Percentiles rank a stretch among this genome's conserved stretches.
Conservation (phyloP, 1,140 invertebrate species). For the Zaprionus capensis region DNA sequence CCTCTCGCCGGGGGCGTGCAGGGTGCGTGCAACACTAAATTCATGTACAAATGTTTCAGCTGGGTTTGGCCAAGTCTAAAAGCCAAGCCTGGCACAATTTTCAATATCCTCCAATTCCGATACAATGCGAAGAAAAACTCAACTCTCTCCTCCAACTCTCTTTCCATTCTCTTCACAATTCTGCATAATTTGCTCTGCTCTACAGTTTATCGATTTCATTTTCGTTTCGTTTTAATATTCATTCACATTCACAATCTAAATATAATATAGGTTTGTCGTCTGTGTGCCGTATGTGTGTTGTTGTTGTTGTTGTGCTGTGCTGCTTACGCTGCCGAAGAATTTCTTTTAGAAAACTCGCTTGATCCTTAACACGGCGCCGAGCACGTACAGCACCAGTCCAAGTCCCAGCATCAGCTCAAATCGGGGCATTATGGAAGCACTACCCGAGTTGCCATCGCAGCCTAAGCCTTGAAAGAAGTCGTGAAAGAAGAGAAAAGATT, state of each 20-base stretch:
- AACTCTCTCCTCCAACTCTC: constrained; percentile 1
- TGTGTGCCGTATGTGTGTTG: constrained; percentile 23
- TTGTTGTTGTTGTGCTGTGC: neutral
- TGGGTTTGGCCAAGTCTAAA: constrained; percentile 50
- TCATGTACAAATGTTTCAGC: constrained; percentile 75
- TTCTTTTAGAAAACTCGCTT: constrained; percentile 77
- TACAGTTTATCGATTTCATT: constrained; percentile 29
- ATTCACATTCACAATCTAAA: constrained; percentile 47
- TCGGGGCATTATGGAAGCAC: constrained; percentile 66
- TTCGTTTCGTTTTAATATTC: constrained; percentile 29
- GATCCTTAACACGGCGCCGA: constrained; percentile 46
- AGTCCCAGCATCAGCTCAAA: constrained; percentile 52
- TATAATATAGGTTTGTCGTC: constrained; percentile 58
- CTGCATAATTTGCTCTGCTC: constrained; percentile 36
- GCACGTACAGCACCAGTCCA: constrained; percentile 56
- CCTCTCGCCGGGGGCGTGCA: constrained; percentile 29
- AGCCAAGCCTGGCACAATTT: constrained; percentile 46
- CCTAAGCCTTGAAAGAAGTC: constrained; percentile 47
- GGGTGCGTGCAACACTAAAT: constrained; percentile 68
- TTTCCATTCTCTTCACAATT: constrained; percentile 18
- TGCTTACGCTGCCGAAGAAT: constrained; percentile 40
- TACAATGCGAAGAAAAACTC: neutral
- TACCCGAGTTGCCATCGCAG: constrained; percentile 59
- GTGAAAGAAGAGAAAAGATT: constrained; percentile 19
- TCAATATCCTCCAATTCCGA: constrained; percentile 43